Evolutionary conservation across 2,888 invertebrate genomes (phyloP).

Genomic region (Ectobius pallidus): DNA sequence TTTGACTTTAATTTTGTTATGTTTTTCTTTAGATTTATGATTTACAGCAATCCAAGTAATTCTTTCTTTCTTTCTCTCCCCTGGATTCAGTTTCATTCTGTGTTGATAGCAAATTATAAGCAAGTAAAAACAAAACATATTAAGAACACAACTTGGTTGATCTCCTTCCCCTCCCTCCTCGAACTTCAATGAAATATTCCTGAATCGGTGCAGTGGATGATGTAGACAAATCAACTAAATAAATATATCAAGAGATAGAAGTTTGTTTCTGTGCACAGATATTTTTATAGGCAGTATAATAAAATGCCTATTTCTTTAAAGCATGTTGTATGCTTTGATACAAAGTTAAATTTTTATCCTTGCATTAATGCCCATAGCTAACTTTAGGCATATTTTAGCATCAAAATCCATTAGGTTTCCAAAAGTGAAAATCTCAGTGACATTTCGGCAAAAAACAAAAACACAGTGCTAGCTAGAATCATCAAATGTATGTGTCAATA

Average conservation of each 20-base stretch:
- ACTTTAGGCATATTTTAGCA: constrained; percentile 3
- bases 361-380: neutral
- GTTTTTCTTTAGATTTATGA: no score
- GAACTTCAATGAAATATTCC: neutral
- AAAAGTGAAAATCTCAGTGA: neutral
- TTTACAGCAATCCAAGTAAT: no score
- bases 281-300: neutral
- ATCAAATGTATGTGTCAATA: constrained; percentile 9
- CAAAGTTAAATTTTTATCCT: neutral
- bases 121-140: no score
- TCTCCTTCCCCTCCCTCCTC: no score
- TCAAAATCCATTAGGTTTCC: neutral
- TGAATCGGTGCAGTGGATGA: neutral
- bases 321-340: neutral
- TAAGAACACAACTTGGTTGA: no score
- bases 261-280: neutral
- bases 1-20: no score
- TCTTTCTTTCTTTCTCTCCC: no score
- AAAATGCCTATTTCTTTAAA: neutral
- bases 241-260: neutral
- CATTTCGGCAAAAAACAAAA: constrained; percentile 3
- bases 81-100: no score
- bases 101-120: no score
- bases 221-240: neutral
- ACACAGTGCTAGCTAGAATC: constrained; percentile 15